A percentile compares a stretch with the other conserved stretches of the same genome.
phyloP scores from a whole-genome alignment of 2,888 invertebrate genomes.

The Trissolcus brochymenae region DNA sequence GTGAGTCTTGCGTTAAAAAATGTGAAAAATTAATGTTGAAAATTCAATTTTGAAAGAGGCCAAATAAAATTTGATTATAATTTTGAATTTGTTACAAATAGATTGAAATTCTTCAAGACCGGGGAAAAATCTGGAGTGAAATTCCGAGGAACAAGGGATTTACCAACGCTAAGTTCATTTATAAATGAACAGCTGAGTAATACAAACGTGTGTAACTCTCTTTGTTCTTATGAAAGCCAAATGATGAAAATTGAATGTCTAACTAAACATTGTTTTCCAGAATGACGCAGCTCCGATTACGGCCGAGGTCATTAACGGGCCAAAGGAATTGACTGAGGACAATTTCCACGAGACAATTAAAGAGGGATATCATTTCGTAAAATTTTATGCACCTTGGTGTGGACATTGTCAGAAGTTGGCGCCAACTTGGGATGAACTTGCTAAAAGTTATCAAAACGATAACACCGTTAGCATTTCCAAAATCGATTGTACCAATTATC shows the following conservation, averaged over 20 bases:
- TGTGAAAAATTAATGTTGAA: neutral
- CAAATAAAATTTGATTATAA: neutral
- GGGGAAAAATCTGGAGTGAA: slow-evolving; percentile 83
- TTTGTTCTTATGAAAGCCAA: neutral
- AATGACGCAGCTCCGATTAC: slow-evolving; percentile 62
- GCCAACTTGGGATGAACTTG: slow-evolving; percentile 90
- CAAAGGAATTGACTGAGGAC: slow-evolving; percentile 85
- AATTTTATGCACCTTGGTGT: slow-evolving; percentile 96
- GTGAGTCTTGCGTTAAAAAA: slow-evolving; percentile 66
- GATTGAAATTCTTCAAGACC: slow-evolving; percentile 86
- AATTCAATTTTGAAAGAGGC: neutral
- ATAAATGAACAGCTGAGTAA: slow-evolving; percentile 84
- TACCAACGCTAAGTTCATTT: slow-evolving; percentile 86
- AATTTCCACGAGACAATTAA: slow-evolving; percentile 85
- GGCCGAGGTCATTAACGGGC: slow-evolving; percentile 80
- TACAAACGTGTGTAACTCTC: slow-evolving; percentile 63
- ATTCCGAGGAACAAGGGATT: slow-evolving; percentile 87
- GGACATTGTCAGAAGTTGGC: slow-evolving; percentile 90
- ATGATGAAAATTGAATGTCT: neutral
- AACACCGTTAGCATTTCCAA: slow-evolving; percentile 85
- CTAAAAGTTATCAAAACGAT: slow-evolving; percentile 82
- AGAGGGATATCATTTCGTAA: slow-evolving; percentile 89
- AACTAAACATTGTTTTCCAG: slow-evolving; percentile 10
- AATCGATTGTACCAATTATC: slow-evolving; percentile 89
- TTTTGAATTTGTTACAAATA: slow-evolving; percentile 63